Conservation (phyloP, 2,797 vertebrate genomes). For the Spea hammondii region DNA sequence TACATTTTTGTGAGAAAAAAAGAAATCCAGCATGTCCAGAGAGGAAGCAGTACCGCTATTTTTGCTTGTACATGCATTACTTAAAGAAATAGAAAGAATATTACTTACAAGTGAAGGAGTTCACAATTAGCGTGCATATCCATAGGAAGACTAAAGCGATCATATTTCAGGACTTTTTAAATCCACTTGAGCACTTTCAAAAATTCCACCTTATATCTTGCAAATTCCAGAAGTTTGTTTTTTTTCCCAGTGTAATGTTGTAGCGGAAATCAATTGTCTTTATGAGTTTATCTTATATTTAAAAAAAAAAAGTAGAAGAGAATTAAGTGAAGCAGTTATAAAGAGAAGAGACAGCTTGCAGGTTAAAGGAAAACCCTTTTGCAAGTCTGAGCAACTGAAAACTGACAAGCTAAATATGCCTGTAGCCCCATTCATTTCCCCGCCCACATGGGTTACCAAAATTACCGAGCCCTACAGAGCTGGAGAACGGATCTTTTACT, state of each 20-base stretch:
- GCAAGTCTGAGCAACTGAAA: conserved; percentile 54
- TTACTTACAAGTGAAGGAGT: conserved; percentile 51
- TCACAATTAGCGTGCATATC: conserved; percentile 50
- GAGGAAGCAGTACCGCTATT: not conserved
- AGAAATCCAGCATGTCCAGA: not conserved
- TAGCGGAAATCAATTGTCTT: conserved; percentile 18
- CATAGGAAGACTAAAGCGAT: conserved; percentile 44
- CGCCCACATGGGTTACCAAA: conserved; percentile 53
- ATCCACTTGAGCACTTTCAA: conserved; percentile 49
- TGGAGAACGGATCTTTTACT: conserved; percentile 42
- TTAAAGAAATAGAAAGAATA: conserved; percentile 32
- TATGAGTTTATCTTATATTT: conserved; percentile 23
- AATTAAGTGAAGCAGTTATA: conserved; percentile 44
- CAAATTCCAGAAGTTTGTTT: conserved; percentile 39
- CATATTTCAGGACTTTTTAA: conserved; percentile 51
- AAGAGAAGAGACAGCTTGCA: conserved; percentile 50
- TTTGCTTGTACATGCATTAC: conserved; percentile 19
- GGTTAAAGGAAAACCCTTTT: conserved; percentile 52
- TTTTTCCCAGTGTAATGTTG: conserved; percentile 15
- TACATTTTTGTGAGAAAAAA: not conserved
- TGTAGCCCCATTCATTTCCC: conserved; percentile 52
- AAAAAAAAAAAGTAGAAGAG: conserved; percentile 14
- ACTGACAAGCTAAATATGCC: conserved; percentile 54
- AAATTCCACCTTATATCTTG: conserved; percentile 48
- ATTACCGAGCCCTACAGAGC: conserved; percentile 50